Conservation (phyloP, 2,888 invertebrate species). For the Orthosia cruda region DNA sequence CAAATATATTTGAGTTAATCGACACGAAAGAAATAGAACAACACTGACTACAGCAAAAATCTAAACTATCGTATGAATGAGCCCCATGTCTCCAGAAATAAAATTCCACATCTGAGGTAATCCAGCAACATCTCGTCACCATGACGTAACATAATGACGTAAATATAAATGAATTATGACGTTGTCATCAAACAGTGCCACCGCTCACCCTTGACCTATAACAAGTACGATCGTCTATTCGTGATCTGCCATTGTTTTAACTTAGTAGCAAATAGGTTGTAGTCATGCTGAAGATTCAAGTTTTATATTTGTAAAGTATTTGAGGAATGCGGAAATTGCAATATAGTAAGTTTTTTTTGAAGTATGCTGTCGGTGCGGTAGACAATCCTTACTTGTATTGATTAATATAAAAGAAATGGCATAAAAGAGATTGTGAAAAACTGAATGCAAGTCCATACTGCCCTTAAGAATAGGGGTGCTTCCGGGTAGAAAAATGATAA, state of each 20-base stretch:
- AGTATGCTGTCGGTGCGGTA: too few species aligned
- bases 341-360: too few species aligned
- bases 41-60: too few species aligned
- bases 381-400: too few species aligned
- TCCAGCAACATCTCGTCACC: slow-evolving; percentile 8
- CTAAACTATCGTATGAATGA: not conserved
- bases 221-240: slow-evolving; percentile 43
- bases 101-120: not conserved
- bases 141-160: slow-evolving; percentile 43
- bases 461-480: too few species aligned
- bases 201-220: slow-evolving; percentile 60
- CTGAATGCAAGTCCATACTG: too few species aligned
- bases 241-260: slow-evolving; percentile 63
- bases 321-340: slow-evolving; percentile 8
- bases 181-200: slow-evolving; percentile 45
- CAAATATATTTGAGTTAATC: too few species aligned
- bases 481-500: too few species aligned
- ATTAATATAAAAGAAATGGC: too few species aligned
- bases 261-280: slow-evolving; percentile 48
- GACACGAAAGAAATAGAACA: too few species aligned
- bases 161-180: slow-evolving; percentile 58
- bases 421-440: too few species aligned
- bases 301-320: slow-evolving; percentile 12
- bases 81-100: not conserved
- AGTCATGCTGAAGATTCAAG: slow-evolving; percentile 39